phyloP scores from a whole-genome alignment of 2,888 invertebrate genomes.

The Xestia sexstrigata region DNA sequence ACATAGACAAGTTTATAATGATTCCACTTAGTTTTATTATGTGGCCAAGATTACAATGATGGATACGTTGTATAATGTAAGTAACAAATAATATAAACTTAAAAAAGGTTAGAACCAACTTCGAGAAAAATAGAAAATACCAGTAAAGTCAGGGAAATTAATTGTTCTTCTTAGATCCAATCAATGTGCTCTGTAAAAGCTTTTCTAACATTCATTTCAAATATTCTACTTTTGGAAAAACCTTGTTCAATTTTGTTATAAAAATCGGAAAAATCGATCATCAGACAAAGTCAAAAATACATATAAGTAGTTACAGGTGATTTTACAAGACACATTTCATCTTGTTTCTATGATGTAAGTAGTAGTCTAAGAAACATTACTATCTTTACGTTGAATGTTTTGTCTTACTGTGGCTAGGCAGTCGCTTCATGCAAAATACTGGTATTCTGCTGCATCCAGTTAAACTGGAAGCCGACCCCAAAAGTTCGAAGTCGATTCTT shows the following conservation, averaged over 20 bases:
- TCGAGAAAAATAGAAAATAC: not conserved
- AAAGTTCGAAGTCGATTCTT: not conserved
- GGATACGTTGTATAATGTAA: constrained; percentile 1
- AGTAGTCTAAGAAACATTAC: not conserved
- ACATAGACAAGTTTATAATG: constrained; percentile 33
- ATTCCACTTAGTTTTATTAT: constrained; percentile 5
- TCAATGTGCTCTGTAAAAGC: too few relatives aligned
- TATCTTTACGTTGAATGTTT: not conserved
- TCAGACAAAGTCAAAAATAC: constrained; percentile 20
- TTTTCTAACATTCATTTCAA: not conserved
- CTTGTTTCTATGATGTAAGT: constrained; percentile 9
- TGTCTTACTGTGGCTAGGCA: not conserved
- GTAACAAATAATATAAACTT: not conserved
- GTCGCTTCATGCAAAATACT: not conserved
- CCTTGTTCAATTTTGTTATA: not conserved
- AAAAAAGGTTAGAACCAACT: constrained; percentile 1
- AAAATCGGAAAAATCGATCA: not conserved
- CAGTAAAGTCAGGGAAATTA: not conserved
- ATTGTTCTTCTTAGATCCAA: not conserved
- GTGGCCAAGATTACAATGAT: constrained; percentile 24
- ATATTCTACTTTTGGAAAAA: constrained; percentile 18
- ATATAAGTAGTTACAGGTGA: not conserved
- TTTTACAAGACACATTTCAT: not conserved
- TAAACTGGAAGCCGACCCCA: not conserved
- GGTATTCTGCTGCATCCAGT: not conserved